phyloP scores from a whole-genome alignment of 2,797 vertebrate species.

The Decapterus maruadsi region DNA sequence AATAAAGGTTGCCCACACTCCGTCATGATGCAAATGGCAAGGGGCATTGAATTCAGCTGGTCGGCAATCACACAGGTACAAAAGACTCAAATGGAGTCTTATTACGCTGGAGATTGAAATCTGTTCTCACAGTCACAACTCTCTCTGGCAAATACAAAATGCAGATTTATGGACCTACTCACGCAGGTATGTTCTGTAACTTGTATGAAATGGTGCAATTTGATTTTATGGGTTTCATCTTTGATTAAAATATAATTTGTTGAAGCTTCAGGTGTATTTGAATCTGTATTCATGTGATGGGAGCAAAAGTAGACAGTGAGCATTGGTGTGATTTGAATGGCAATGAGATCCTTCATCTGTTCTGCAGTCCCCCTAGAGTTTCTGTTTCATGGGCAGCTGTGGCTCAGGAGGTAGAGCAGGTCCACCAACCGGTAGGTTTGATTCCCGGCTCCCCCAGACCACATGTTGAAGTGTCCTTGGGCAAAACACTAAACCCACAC shows the following conservation, averaged over 20 bases:
- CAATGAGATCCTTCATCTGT: background rate
- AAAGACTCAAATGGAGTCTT: background rate
- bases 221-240: background rate
- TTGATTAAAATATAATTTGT: background rate
- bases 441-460: too few relatives aligned
- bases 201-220: background rate
- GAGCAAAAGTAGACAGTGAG: background rate
- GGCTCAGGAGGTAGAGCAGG: too few relatives aligned
- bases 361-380: background rate
- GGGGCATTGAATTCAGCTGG: slow-evolving; percentile 12
- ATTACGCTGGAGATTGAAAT: slow-evolving; percentile 27
- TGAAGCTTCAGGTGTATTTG: background rate
- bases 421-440: too few relatives aligned
- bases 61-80: background rate
- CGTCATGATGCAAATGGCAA: background rate
- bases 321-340: background rate
- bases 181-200: background rate
- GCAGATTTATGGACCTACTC: background rate
- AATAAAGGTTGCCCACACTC: slow-evolving; percentile 5
- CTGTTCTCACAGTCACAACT: background rate
- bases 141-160: slow-evolving; percentile 12
- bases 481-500: too few relatives aligned
- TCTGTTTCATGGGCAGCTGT: too few relatives aligned
- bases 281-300: slow-evolving; percentile 8
- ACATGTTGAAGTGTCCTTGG: too few relatives aligned